Percentiles rank a stretch among this genome's conserved stretches.
Conservation (phyloP, 2,113 vertebrate genomes). For the Tychaedon coryphoeus region DNA sequence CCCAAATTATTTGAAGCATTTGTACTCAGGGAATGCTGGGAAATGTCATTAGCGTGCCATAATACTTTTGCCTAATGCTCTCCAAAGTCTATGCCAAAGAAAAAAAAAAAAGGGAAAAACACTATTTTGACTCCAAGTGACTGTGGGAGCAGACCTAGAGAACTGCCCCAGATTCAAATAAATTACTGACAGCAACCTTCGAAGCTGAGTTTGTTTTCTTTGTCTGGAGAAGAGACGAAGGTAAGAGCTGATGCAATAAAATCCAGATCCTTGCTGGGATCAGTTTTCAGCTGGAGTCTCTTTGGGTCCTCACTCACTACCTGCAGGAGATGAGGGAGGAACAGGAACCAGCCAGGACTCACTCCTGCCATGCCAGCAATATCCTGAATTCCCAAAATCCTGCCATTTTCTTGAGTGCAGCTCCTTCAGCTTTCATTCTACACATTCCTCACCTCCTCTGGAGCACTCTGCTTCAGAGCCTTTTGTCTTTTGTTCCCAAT, state of each 20-base stretch:
- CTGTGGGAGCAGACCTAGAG: neutral
- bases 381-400: neutral
- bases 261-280: neutral
- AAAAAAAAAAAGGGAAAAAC: neutral
- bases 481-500: neutral
- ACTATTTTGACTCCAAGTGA: neutral
- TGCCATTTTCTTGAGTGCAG: neutral
- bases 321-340: neutral
- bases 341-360: neutral
- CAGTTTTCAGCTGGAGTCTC: neutral
- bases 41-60: slow-evolving; percentile 59
- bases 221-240: neutral
- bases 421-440: neutral
- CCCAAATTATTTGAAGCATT: slow-evolving; percentile 64
- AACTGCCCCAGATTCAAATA: neutral
- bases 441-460: neutral
- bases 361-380: neutral
- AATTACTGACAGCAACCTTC: neutral
- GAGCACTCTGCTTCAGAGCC: neutral
- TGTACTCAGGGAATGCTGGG: slow-evolving; percentile 15
- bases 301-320: neutral
- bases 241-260: neutral
- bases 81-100: slow-evolving; percentile 40
- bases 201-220: neutral
- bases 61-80: slow-evolving; percentile 59